Evolutionary conservation across 2,888 invertebrate genomes (phyloP), one percentile per base, ranked within the genome.

Genomic region (Dermolepida albohirtum): DNA sequence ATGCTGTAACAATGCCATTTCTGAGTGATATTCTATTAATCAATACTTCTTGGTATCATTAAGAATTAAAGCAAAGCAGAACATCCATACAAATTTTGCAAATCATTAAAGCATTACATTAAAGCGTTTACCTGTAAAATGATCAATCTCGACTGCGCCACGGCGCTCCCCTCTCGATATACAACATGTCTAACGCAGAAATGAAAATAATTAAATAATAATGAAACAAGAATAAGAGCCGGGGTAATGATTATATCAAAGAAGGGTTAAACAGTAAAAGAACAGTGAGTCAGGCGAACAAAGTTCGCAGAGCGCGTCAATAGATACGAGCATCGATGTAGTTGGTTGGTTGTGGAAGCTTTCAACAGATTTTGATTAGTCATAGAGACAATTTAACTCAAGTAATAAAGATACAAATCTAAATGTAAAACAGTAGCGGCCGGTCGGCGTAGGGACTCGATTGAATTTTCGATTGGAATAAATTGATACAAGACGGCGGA

Each of bases 131-230:
- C 59, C 66, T 66, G 66, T 66, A 66, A 62, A 66, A 66, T 66
- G 59, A 66, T 66, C 66, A 55, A 66, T 66, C 59, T 51, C 29
- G 27, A 29, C 51, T 34, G 41, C 54, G 52, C 63, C 34, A 16
- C 14, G 7, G 47, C 66, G 64, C 69, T 66, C 69, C 69, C 67
- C 49, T 34, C 34, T 62, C 39, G 67, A 69, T 72, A 76, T 52
- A 47, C 17, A 73, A 82, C 81, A 80, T 81, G 84, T 83, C 84
- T 81, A 76, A 75, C 79, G 79, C 83, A 83, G 83, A 83, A 84
- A 84, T 82, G 83, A 83, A 84, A 84, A 83, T 84, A 83, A 84
- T 84, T 83, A 83, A 84, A 84, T 84, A 84, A 83, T 83, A 83
- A 84, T 83, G 83, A 83, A 83, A 83, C 83, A 80, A 80, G 81